Evolutionary conservation across 1,140 invertebrate genomes (phyloP), one percentile per base, ranked within the genome.

Genomic region (Trialeurodes vaporariorum): DNA sequence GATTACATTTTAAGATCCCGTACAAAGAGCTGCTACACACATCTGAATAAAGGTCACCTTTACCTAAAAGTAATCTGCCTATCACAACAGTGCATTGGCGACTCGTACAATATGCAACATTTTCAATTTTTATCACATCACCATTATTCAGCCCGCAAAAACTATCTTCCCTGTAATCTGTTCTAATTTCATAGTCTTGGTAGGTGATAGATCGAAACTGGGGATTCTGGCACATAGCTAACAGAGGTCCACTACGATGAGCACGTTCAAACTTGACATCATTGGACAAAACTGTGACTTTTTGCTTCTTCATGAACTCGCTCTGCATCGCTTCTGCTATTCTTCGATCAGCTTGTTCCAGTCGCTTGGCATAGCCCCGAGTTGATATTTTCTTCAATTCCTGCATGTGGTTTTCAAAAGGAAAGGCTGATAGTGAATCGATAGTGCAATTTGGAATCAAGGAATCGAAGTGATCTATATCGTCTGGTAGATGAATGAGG

Each of bases 371-470:
- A 22, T 68, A 63, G 63, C 71, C 72, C 63, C 73, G 27, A 21
- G 73, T 49, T n/a, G n/a, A n/a, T 9, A 72, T 25, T 66, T 67
- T 67, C 73, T 79, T 79, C 9, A 78, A 70, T 40, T 64, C 66
- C 27, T 73, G 64, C 65, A 81, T 70, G 70, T 73, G 75, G 70
- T 77, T 79, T 77, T 81, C 79, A 77, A 78, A 79, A n/a, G 71
- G 68, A 73, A 81, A 82, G 2, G 78, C 73, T 49, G 64, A 65
- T 58, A 65, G 49, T 58, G 40, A 21, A 58, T 65, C 64, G 1
- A 65, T 25, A 17, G 64, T 58, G 63, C 75, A 77, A 60, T 72
- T 74, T 24, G 70, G 71, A 70, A 81, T 76, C 9, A 81, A 70
- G 34, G 69, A 25, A 0, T 76, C 77, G 74, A 76, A 78, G 12